A percentile compares a stretch with the other conserved stretches of the same genome.
phyloP scores from a whole-genome alignment of 2,888 invertebrate species.

The Esperia sulphurella region DNA sequence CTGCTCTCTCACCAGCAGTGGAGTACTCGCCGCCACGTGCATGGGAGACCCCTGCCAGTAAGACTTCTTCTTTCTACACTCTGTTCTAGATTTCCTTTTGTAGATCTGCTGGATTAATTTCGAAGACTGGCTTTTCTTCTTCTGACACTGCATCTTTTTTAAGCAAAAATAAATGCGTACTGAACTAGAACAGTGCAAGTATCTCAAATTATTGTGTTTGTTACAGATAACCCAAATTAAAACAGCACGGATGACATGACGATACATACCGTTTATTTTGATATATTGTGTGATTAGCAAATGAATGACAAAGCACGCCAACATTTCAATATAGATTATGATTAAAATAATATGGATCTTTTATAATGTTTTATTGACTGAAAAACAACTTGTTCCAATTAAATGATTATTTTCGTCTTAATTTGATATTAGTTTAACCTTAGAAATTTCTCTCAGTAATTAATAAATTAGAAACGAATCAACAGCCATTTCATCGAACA shows the following conservation, averaged over 20 bases:
- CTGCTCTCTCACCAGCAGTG: slow-evolving; percentile 23
- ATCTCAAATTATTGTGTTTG: background rate
- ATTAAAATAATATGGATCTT: too few relatives aligned
- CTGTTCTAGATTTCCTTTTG: background rate
- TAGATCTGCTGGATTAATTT: too few relatives aligned
- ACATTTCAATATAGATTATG: background rate
- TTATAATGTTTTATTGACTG: too few relatives aligned
- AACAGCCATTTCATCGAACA: too few relatives aligned
- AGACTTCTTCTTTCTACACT: slow-evolving; percentile 7
- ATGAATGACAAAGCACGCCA: background rate
- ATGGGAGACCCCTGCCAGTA: slow-evolving; percentile 30
- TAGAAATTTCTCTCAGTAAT: too few relatives aligned
- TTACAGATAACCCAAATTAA: background rate
- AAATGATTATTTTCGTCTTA: too few relatives aligned
- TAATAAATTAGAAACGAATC: too few relatives aligned
- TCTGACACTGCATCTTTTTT: background rate
- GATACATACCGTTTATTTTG: background rate
- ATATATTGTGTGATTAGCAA: background rate
- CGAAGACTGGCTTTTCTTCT: background rate
- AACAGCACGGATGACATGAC: background rate
- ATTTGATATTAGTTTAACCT: too few relatives aligned
- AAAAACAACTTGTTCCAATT: too few relatives aligned
- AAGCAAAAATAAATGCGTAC: background rate
- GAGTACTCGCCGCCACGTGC: slow-evolving; percentile 25
- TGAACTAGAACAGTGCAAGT: background rate